These are phyloP conservation scores for Notiomystis cincta DNA, from an alignment of 2,113 vertebrate species.

Conservation along the genomic window DNA sequence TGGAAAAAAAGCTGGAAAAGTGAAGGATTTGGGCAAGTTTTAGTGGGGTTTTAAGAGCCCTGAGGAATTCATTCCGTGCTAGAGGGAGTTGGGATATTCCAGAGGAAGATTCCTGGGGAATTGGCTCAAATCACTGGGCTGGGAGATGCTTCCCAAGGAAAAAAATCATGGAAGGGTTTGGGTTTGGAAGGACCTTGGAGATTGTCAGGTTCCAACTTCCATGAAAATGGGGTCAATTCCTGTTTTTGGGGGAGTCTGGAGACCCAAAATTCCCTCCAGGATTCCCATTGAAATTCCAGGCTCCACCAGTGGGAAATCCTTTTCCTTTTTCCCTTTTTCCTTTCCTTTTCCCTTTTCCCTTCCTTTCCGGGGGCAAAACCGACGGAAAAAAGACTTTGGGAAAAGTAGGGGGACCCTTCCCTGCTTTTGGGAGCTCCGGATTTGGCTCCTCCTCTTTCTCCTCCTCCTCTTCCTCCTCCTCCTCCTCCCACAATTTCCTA, in stretches of 20 bases:
- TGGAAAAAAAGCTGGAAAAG: neutral
- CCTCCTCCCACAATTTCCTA: neutral
- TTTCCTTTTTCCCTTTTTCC: too few species aligned
- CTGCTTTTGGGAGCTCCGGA: too few species aligned
- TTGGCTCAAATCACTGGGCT: neutral
- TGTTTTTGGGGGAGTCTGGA: neutral
- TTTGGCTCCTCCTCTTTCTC: neutral
- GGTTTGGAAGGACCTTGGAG: neutral
- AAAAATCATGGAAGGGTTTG: neutral
- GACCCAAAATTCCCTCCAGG: neutral
- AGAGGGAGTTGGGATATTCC: neutral
- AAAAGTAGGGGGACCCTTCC: neutral
- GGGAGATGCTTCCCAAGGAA: neutral
- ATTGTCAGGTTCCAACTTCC: neutral
- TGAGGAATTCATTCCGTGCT: neutral
- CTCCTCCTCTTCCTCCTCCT: neutral
- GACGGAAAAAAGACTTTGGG: neutral
- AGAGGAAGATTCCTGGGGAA: neutral
- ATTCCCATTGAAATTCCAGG: neutral
- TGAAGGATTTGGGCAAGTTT: neutral
- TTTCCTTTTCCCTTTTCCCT: too few species aligned
- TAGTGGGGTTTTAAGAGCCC: neutral
- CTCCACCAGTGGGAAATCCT: neutral
- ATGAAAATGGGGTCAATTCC: neutral
- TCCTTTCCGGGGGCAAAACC: rapidly evolving